Conservation (phyloP, 2,888 invertebrate genomes). For the Hirtodrosophila confusa region DNA sequence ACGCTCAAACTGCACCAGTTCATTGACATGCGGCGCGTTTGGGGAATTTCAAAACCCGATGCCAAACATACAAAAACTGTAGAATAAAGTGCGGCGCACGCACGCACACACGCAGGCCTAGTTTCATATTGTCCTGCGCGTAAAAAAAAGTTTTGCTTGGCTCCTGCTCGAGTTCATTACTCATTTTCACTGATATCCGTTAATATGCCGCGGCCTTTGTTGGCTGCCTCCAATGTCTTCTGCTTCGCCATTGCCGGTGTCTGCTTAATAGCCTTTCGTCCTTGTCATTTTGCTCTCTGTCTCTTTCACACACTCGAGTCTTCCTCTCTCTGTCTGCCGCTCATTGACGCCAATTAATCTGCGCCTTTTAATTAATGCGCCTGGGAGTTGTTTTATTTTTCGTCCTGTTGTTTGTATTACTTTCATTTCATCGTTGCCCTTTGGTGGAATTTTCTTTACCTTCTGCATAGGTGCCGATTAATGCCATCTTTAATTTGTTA, state of each 20-base stretch:
- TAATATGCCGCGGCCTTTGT: slow-evolving; percentile 56
- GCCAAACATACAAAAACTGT: slow-evolving; percentile 32
- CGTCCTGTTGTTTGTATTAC: slow-evolving; percentile 16
- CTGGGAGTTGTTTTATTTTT: slow-evolving; percentile 52
- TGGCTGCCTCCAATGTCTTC: slow-evolving; percentile 13
- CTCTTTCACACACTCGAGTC: slow-evolving; percentile 6
- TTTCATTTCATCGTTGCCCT: slow-evolving; percentile 7
- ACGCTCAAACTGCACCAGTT: slow-evolving; percentile 50
- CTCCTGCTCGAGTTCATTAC: slow-evolving; percentile 68
- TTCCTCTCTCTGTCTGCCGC: slow-evolving; percentile 43
- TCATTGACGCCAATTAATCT: slow-evolving; percentile 80
- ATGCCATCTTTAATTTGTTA: no score
- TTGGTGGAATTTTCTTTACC: background rate
- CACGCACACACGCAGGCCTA: slow-evolving; percentile 47
- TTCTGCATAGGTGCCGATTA: no score
- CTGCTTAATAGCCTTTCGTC: slow-evolving; percentile 68
- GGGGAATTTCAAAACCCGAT: slow-evolving; percentile 58
- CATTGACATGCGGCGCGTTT: slow-evolving; percentile 68
- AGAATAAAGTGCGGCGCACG: slow-evolving; percentile 52
- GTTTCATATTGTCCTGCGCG: slow-evolving; percentile 67
- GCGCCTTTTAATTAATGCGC: slow-evolving; percentile 79
- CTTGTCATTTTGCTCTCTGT: slow-evolving; percentile 34
- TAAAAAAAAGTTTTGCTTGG: slow-evolving; percentile 29
- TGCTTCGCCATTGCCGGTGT: slow-evolving; percentile 34
- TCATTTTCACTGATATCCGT: slow-evolving; percentile 75